Evolutionary conservation across 2,797 vertebrate genomes (phyloP).

Genomic region (Bovichtus diacanthus): DNA sequence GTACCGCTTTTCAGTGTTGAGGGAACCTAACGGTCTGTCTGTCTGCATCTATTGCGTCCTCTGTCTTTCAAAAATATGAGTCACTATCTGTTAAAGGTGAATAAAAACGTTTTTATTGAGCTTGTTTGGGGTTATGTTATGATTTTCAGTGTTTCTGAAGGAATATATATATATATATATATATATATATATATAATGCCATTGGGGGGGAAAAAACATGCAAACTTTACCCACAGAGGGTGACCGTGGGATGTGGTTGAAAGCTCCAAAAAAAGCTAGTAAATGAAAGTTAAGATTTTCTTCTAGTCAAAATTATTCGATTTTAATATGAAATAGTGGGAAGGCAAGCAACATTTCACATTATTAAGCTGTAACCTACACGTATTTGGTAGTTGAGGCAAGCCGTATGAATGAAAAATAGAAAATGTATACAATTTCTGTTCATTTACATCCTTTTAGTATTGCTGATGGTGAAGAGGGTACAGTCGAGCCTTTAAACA

Average conservation of each 20-base stretch:
- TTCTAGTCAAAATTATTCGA: neutral
- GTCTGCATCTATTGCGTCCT: neutral
- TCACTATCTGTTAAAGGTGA: neutral
- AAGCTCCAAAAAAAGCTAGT: neutral
- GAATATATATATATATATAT: too few relatives aligned
- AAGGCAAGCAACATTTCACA: neutral
- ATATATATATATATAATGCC: neutral
- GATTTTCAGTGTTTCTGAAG: neutral
- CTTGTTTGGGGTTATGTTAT: neutral
- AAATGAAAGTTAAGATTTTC: neutral
- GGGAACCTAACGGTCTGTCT: neutral
- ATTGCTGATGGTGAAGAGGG: neutral
- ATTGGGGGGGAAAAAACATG: too few relatives aligned
- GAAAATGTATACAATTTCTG: neutral
- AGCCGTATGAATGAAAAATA: too few relatives aligned
- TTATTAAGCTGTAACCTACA: neutral
- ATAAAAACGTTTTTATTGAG: neutral
- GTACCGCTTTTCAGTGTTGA: rapidly evolving
- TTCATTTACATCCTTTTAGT: neutral
- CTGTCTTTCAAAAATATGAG: neutral
- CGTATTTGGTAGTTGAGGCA: neutral
- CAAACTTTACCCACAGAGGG: too few relatives aligned
- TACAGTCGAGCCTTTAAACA: neutral
- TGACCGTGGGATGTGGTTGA: neutral
- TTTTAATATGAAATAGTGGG: neutral